A percentile compares a stretch with the other conserved stretches of the same genome.
Conservation (phyloP, 2,888 invertebrate genomes). For the Xanthia icteritia region DNA sequence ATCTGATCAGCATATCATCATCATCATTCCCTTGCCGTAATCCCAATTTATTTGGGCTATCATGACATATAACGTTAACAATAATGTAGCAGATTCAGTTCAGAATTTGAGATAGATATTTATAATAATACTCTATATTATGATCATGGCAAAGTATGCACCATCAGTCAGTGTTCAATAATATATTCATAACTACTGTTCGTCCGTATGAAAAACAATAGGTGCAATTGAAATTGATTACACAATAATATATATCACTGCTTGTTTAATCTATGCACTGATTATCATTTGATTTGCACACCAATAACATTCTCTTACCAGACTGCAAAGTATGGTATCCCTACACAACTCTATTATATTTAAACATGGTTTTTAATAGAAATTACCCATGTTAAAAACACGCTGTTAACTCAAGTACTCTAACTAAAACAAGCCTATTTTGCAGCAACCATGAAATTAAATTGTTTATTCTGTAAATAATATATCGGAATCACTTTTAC, state of each 20-base stretch:
- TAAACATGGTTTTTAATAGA: neutral
- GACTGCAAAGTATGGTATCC: neutral
- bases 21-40: neutral
- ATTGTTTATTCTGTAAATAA: too few relatives aligned
- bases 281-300: neutral
- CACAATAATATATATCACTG: neutral
- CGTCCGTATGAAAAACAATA: slow-evolving; percentile 14
- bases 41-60: neutral
- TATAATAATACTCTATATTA: neutral
- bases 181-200: slow-evolving; percentile 19
- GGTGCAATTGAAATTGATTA: slow-evolving; percentile 20
- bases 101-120: neutral
- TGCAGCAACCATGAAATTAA: neutral
- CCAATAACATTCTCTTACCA: neutral
- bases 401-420: neutral
- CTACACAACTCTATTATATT: too few relatives aligned
- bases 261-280: neutral
- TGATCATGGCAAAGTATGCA: neutral
- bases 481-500: too few relatives aligned
- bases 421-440: neutral
- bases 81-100: neutral
- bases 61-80: neutral
- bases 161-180: neutral
- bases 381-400: neutral
- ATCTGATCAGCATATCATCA: neutral